Conservation (phyloP, 2,113 vertebrate genomes). For the Acanthochromis polyacanthus region DNA sequence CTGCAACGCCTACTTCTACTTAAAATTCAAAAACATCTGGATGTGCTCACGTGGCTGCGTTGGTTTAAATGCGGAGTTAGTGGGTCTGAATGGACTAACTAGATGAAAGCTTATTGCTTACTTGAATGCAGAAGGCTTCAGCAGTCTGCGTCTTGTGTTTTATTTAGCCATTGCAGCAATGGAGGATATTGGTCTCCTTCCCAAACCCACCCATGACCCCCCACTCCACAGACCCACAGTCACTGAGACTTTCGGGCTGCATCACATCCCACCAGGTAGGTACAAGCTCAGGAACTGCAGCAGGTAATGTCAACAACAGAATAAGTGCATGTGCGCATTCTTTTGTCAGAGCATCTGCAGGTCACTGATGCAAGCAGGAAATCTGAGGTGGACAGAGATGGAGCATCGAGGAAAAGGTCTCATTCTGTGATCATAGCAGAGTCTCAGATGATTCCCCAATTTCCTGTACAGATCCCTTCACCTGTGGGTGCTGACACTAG, state of each 20-base stretch:
- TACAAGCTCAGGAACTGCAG: background rate
- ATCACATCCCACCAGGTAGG: constrained; percentile 39
- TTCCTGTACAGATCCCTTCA: background rate
- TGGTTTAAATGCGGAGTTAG: background rate
- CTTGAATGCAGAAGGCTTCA: too few relatives aligned
- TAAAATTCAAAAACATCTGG: constrained; percentile 12
- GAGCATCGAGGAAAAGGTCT: constrained; percentile 13
- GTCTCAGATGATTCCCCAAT: constrained; percentile 11
- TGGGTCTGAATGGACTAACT: too few relatives aligned
- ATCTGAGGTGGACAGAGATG: constrained; percentile 25
- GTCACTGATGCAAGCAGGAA: constrained; percentile 17
- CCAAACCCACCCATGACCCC: constrained; percentile 42
- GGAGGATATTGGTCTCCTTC: constrained; percentile 50
- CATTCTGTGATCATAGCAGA: background rate
- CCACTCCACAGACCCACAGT: constrained; percentile 25
- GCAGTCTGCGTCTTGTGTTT: background rate
- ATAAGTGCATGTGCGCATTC: background rate
- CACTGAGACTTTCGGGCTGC: constrained; percentile 21
- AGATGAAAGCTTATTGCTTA: too few relatives aligned
- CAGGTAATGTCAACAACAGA: background rate
- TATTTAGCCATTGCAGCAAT: constrained; percentile 55
- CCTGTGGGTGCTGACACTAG: background rate
- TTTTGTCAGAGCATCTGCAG: constrained; percentile 18
- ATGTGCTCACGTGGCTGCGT: constrained; percentile 3
- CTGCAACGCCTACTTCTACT: constrained; percentile 1